Conservation (phyloP, 2,888 invertebrate genomes). For the Rapana venosa region DNA sequence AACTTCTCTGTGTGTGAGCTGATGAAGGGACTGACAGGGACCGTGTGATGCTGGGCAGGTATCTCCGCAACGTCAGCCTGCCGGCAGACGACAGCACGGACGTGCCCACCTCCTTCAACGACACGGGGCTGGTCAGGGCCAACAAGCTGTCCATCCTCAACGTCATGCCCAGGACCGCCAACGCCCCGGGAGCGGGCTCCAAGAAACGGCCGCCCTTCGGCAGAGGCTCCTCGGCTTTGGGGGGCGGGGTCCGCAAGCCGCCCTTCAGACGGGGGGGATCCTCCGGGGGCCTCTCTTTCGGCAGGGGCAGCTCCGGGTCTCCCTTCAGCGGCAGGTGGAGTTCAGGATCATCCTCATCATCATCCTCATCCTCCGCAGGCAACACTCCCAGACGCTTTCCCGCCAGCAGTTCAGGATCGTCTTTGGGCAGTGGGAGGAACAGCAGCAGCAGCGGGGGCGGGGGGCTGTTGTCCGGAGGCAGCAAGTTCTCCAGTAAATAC, state of each 20-base stretch:
- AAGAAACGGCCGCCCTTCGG: not conserved
- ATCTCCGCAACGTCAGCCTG: not conserved
- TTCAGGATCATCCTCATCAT: not conserved
- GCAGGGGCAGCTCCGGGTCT: not conserved
- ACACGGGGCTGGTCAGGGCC: slow-evolving; percentile 35
- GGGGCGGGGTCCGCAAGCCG: not conserved
- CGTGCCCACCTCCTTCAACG: slow-evolving; percentile 30
- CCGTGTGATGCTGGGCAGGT: not conserved
- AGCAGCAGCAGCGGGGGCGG: not conserved
- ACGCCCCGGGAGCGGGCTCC: not conserved
- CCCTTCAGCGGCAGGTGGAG: not conserved
- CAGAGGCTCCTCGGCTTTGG: not conserved
- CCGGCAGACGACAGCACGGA: not conserved
- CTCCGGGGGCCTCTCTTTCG: not conserved
- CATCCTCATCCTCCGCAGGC: not conserved
- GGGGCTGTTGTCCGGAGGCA: not conserved
- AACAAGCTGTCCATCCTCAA: slow-evolving; percentile 39
- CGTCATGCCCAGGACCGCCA: slow-evolving; percentile 22
- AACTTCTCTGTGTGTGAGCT: too few species aligned
- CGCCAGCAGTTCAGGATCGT: not conserved
- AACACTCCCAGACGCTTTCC: not conserved
- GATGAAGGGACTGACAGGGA: too few species aligned
- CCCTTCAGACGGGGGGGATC: not conserved
- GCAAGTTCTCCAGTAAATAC: not conserved
- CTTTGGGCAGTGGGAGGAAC: not conserved